Evolutionary conservation across 2,888 invertebrate species (phyloP), one percentile per base, ranked within the genome.

Genomic region (Zeuzera pyrina): DNA sequence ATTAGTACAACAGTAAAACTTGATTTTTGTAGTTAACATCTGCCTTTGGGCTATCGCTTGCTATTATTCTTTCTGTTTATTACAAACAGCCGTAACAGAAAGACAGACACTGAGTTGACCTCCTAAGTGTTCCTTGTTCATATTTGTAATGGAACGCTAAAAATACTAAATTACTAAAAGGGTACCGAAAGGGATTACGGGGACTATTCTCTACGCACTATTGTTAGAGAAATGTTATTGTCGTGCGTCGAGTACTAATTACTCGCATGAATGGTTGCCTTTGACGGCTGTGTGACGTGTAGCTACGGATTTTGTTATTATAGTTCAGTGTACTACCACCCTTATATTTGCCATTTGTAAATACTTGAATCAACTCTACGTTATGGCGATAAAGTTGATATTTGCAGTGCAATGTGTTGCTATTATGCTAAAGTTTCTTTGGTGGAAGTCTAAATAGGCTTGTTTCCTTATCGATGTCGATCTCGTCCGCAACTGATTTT

Each of bases 161-260:
- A n/a, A n/a, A n/a, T n/a, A n/a, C n/a, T n/a, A n/a, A n/a, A n/a
- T n/a, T n/a, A n/a, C n/a, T n/a, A n/a, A n/a, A n/a, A n/a, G n/a
- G n/a, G n/a, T n/a, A n/a, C n/a, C n/a, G n/a, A n/a, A n/a, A n/a
- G n/a, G 55, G 62, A 67, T 69, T 65, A 66, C 45, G 52, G 59
- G 43, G 39, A 42, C 53, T 45, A 56, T 50, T 57, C 59, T 52
- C 49, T 47, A 53, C 49, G 48, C 46, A 47, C 48, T 49, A 62
- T 65, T 66, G 69, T 68, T 59, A 53, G 52, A 52, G 56, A 51
- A 57, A 57, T 58, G 57, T 53, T 50, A 63, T 67, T 60, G 65
- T 61, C 46, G 43, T n/a, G n/a, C 50, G 59, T 60, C 56, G 62
- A 62, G 53, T 52, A 60, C 64, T 73, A 73, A 73, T 73, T 71